Conservation (phyloP, 1,140 invertebrate species). For the Heliconius congener region DNA sequence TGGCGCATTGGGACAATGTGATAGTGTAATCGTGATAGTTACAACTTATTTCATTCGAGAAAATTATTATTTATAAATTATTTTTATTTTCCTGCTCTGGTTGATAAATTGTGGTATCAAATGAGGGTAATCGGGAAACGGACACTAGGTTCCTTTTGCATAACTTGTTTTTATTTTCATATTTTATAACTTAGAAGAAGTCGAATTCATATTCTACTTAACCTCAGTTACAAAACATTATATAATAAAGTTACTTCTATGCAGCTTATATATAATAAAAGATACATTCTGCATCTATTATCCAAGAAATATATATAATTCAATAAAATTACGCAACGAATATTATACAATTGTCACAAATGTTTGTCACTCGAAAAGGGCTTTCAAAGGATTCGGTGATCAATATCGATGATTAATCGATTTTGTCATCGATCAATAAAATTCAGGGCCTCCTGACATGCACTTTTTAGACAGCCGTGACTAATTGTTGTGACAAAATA, state of each 20-base stretch:
- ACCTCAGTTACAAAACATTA: too few relatives aligned
- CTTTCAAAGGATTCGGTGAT: slow-evolving; percentile 73
- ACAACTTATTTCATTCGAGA: neutral
- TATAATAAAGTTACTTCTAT: neutral
- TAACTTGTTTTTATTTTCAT: too few relatives aligned
- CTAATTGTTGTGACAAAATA: slow-evolving; percentile 81
- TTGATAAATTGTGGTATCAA: neutral
- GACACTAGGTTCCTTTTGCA: too few relatives aligned
- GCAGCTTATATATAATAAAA: neutral
- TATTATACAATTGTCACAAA: slow-evolving; percentile 50
- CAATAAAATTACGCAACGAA: slow-evolving; percentile 15
- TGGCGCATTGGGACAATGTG: neutral
- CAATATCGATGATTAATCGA: slow-evolving; percentile 70
- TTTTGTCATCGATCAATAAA: slow-evolving; percentile 67
- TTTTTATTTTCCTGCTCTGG: neutral
- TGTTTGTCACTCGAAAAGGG: slow-evolving; percentile 66
- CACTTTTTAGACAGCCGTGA: slow-evolving; percentile 71
- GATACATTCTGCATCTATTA: neutral
- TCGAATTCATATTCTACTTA: too few relatives aligned
- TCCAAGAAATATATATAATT: neutral
- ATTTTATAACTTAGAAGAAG: too few relatives aligned
- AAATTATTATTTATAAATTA: neutral
- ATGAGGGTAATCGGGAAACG: too few relatives aligned
- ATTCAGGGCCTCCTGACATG: slow-evolving; percentile 70
- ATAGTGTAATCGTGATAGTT: too few relatives aligned